A percentile compares a stretch with the other conserved stretches of the same genome.
Evolutionary conservation across 2,113 vertebrate species (phyloP).

Genomic region (Serilophus lunatus): DNA sequence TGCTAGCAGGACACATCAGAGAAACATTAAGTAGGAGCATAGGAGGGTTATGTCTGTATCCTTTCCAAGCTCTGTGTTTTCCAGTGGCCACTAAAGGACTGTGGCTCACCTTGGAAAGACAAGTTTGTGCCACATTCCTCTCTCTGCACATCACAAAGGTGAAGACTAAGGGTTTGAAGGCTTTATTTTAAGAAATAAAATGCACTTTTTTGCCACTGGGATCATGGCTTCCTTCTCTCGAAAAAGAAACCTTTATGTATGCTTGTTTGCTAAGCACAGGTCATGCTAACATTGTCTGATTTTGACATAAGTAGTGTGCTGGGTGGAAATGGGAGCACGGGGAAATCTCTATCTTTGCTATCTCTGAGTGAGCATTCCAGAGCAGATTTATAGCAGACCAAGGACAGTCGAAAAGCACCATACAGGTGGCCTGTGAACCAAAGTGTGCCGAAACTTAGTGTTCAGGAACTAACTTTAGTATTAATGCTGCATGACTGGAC

Average conservation of each 20-base stretch:
- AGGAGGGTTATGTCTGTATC: not conserved
- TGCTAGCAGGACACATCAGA: not conserved
- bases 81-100: not conserved
- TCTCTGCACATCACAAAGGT: not conserved
- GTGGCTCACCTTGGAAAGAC: not conserved
- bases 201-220: not conserved
- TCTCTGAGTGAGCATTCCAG: not conserved
- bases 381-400: not conserved
- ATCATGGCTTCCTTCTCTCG: not conserved
- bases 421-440: not conserved
- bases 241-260: not conserved
- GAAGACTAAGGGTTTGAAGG: not conserved
- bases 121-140: not conserved
- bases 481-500: not conserved
- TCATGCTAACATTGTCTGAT: not conserved
- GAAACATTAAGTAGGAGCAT: not conserved
- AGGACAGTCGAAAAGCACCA: not conserved
- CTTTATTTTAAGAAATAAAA: not conserved
- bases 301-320: not conserved
- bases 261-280: not conserved
- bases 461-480: not conserved
- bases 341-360: not conserved
- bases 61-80: not conserved
- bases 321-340: not conserved
- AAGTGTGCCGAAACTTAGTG: slow-evolving; percentile 1